These are phyloP conservation scores for Salmo trutta DNA, from an alignment of 2,797 vertebrate genomes.

Conservation along the genomic window DNA sequence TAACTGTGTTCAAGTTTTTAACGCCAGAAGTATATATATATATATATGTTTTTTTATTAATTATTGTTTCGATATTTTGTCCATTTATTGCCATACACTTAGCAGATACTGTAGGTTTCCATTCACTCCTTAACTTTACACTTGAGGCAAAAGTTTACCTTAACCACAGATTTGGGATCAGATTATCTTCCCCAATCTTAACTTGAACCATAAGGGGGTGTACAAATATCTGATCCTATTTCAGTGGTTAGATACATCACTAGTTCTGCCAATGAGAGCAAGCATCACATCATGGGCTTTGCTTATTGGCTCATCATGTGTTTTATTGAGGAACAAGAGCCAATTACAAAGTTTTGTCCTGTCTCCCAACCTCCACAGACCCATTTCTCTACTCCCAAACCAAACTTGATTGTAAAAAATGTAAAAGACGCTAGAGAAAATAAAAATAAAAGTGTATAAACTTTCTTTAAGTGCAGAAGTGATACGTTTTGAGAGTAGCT, in stretches of 20 bases:
- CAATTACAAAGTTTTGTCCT: slow-evolving; percentile 1
- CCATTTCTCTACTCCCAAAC: slow-evolving; percentile 66
- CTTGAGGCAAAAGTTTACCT: background rate
- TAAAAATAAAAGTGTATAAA: slow-evolving; percentile 74
- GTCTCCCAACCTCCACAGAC: slow-evolving; percentile 39
- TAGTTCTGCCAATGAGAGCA: background rate
- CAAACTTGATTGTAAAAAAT: slow-evolving; percentile 78
- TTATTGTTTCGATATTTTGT: slow-evolving; percentile 68
- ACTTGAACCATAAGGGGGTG: background rate
- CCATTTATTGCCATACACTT: slow-evolving; percentile 58
- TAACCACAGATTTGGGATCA: background rate
- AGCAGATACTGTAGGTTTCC: slow-evolving; percentile 52
- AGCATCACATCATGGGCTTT: background rate
- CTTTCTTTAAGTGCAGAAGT: slow-evolving; percentile 79
- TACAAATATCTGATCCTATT: background rate
- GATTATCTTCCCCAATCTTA: background rate
- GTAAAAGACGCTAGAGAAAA: slow-evolving; percentile 61
- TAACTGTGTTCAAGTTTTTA: slow-evolving; percentile 56
- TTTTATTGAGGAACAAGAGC: slow-evolving; percentile 7
- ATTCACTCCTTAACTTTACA: background rate
- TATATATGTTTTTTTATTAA: slow-evolving; percentile 57
- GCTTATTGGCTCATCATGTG: background rate
- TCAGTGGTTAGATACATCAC: no score
- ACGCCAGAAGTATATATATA: slow-evolving; percentile 60
- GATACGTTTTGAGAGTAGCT: slow-evolving; percentile 73